phyloP scores from a whole-genome alignment of 2,113 vertebrate species.

The Apistogramma diplotaenia region DNA sequence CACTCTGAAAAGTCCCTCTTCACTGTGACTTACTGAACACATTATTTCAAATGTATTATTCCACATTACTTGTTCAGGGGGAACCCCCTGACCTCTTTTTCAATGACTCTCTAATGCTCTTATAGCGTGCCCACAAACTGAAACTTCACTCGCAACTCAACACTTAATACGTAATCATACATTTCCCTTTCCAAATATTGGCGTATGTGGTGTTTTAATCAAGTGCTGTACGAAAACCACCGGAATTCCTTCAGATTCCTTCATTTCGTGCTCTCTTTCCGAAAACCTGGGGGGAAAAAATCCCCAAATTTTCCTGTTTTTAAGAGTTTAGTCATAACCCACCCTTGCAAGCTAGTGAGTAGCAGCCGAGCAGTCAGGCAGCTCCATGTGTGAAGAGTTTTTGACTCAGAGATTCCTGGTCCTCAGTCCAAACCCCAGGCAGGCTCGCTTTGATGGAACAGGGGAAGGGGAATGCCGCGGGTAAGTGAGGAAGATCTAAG shows the following conservation, averaged over 20 bases:
- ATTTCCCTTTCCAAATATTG: constrained; percentile 71
- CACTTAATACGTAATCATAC: constrained; percentile 72
- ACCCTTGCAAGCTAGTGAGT: constrained; percentile 45
- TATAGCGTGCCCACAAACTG: constrained; percentile 68
- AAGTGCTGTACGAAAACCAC: constrained; percentile 69
- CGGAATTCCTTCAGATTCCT: constrained; percentile 70
- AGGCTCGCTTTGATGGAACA: constrained; percentile 57
- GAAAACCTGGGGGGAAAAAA: constrained; percentile 52
- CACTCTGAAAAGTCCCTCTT: constrained; percentile 57
- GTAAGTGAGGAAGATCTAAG: constrained; percentile 45
- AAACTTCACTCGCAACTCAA: constrained; percentile 66
- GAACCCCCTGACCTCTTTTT: constrained; percentile 41
- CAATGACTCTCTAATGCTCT: constrained; percentile 59
- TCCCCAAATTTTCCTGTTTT: constrained; percentile 76
- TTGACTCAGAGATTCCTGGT: constrained; percentile 79
- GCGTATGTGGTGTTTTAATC: constrained; percentile 69
- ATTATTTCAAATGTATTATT: constrained; percentile 61
- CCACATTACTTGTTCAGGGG: constrained; percentile 53
- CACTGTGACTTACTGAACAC: constrained; percentile 33
- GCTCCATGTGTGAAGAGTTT: constrained; percentile 68
- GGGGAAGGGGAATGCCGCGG: constrained; percentile 68
- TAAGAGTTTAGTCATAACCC: constrained; percentile 67
- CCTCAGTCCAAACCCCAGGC: constrained; percentile 67
- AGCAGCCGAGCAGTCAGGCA: constrained; percentile 42
- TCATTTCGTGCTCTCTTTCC: constrained; percentile 45